Evolutionary conservation across 2,888 invertebrate species (phyloP).

Genomic region (Morpho helenor): DNA sequence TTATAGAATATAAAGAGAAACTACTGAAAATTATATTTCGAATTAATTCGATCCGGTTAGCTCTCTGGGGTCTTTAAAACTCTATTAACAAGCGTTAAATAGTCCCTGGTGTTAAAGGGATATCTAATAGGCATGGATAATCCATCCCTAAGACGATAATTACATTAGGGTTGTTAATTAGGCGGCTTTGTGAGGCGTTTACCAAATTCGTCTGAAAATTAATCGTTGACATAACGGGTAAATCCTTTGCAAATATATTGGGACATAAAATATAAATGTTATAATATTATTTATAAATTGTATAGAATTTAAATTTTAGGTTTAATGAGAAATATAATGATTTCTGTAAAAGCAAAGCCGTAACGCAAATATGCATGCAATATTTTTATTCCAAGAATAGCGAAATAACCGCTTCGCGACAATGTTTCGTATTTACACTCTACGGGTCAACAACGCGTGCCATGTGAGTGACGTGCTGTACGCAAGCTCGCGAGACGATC

Average conservation of each 20-base stretch:
- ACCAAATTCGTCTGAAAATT: neutral
- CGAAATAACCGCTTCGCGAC: constrained; percentile 11
- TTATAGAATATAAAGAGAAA: too few relatives aligned
- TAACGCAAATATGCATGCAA: neutral
- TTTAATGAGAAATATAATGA: too few relatives aligned
- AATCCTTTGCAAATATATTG: too few relatives aligned
- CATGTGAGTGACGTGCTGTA: constrained; percentile 22
- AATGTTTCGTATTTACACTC: constrained; percentile 11
- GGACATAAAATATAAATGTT: too few relatives aligned
- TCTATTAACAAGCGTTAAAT: constrained; percentile 7
- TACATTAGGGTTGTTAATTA: neutral
- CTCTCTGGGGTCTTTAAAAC: constrained; percentile 4
- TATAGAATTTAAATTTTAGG: neutral
- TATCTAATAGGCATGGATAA: constrained; percentile 4
- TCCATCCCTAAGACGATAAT: constrained; percentile 1
- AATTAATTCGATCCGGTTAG: constrained; percentile 4
- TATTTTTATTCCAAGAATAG: constrained; percentile 3
- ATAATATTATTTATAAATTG: neutral
- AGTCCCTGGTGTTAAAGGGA: constrained; percentile 3
- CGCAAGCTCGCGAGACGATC: constrained; percentile 30
- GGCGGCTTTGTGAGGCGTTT: neutral
- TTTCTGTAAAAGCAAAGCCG: too few relatives aligned
- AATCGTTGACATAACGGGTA: too few relatives aligned
- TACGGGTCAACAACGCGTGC: constrained; percentile 20
- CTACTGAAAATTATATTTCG: neutral